Conservation (phyloP, 2,888 invertebrate genomes). For the Zygogramma bicolorata region DNA sequence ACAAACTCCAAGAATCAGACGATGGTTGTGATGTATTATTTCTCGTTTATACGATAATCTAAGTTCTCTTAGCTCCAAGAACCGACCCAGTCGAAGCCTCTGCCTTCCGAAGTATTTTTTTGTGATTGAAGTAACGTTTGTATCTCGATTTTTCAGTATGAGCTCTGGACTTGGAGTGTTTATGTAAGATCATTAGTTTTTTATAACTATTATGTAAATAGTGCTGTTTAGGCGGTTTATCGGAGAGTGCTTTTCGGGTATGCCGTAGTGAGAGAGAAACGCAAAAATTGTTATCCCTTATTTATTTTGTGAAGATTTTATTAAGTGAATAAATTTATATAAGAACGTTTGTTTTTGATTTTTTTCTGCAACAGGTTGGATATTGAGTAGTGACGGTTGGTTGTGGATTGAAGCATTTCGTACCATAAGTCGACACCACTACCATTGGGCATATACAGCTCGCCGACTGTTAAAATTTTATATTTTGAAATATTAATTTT, state of each 20-base stretch:
- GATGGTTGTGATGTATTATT: slow-evolving; percentile 25
- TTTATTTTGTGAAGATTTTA: slow-evolving; percentile 3
- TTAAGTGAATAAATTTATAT: slow-evolving; percentile 1
- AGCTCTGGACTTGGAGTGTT: neutral
- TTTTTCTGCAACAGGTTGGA: no score
- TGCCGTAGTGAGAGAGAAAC: neutral
- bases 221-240: neutral
- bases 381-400: no score
- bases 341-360: neutral
- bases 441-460: neutral
- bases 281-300: neutral
- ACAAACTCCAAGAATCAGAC: slow-evolving; percentile 3
- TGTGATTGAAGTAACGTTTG: neutral
- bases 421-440: no score
- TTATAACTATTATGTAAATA: neutral
- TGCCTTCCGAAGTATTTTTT: neutral
- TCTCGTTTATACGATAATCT: neutral
- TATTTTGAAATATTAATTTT: no score
- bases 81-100: no score
- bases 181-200: neutral
- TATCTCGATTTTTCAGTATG: neutral
- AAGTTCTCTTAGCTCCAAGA: neutral
- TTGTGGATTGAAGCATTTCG: no score
- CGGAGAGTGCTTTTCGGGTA: neutral
- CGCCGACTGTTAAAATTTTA: no score